These are phyloP conservation scores for Cylindroiulus punctatus DNA, from an alignment of 2,888 invertebrate species.

Conservation along the genomic window DNA sequence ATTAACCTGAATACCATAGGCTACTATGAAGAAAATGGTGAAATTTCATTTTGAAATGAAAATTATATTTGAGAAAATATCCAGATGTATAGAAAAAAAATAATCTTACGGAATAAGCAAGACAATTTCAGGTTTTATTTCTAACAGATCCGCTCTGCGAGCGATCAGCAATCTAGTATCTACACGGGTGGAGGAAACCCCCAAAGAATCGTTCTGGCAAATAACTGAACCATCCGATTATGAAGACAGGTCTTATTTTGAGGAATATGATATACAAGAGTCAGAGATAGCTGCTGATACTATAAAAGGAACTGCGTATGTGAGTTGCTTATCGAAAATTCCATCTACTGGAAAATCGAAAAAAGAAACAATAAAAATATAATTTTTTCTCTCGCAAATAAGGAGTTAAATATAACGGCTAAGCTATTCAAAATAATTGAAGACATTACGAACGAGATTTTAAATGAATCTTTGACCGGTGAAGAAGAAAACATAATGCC, in stretches of 20 bases:
- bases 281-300: background rate
- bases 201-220: background rate
- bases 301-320: background rate
- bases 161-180: slow-evolving; percentile 17
- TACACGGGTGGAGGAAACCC: background rate
- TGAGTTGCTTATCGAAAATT: background rate
- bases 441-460: background rate
- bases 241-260: slow-evolving; percentile 35
- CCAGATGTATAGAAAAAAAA: too few species aligned
- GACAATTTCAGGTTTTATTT: background rate
- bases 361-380: background rate
- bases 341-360: background rate
- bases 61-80: too few species aligned
- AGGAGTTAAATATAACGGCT: background rate
- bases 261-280: background rate
- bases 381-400: background rate
- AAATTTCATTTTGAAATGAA: too few species aligned
- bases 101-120: background rate
- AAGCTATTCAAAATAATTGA: background rate
- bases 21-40: too few species aligned
- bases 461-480: slow-evolving; percentile 24
- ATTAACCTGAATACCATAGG: too few species aligned
- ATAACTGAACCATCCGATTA: slow-evolving; percentile 16
- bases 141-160: slow-evolving; percentile 16
- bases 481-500: slow-evolving; percentile 40